A percentile compares a stretch with the other conserved stretches of the same genome.
Conservation (phyloP, 2,797 vertebrate genomes). For the Mionectes olivaceus region DNA sequence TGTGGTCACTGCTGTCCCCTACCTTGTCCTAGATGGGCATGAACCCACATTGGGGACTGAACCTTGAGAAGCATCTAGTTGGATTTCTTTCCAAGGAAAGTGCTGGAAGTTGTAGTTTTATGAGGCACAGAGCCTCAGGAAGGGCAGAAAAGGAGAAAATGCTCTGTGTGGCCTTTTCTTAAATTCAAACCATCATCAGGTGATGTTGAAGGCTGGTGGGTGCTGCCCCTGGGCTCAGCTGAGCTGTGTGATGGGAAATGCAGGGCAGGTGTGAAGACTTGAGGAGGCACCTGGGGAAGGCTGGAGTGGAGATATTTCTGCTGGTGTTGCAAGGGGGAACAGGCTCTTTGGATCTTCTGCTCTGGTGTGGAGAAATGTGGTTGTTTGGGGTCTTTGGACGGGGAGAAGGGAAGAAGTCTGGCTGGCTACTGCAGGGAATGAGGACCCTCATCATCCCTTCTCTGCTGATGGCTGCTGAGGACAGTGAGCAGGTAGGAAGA, state of each 20-base stretch:
- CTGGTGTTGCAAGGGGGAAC: fast-evolving
- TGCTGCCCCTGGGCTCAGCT: background rate
- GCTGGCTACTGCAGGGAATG: background rate
- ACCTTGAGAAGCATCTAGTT: background rate
- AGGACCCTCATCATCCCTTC: fast-evolving
- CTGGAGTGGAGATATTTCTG: background rate
- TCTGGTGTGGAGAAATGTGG: fast-evolving
- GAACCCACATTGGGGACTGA: background rate
- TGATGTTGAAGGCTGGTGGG: background rate
- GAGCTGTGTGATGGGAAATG: background rate
- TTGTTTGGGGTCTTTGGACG: fast-evolving
- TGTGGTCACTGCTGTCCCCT: background rate
- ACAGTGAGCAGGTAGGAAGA: background rate
- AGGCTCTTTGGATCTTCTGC: fast-evolving
- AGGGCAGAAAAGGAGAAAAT: background rate
- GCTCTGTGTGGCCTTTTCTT: background rate
- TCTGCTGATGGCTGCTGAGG: background rate
- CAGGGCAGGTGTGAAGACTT: background rate
- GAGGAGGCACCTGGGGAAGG: background rate
- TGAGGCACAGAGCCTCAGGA: background rate
- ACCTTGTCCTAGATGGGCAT: background rate
- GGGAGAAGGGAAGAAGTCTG: background rate
- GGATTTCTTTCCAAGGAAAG: background rate
- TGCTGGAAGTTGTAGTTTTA: fast-evolving
- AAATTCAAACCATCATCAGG: fast-evolving